Base-by-base conservation (phyloP, 2,113 vertebrate genomes). In the Bos indicus region DNA sequence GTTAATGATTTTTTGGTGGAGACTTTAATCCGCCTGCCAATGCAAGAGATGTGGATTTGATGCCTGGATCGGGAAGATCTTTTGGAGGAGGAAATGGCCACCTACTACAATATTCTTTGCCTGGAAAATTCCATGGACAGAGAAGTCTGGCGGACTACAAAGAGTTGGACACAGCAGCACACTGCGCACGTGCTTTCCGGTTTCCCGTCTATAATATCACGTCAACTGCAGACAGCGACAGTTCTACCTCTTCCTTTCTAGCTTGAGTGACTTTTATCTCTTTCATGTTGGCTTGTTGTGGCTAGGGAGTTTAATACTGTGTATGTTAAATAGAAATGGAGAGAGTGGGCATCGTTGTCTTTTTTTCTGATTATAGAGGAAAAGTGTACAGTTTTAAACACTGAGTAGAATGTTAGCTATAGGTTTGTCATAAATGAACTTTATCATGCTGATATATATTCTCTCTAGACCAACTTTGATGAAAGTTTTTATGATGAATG, bases 181-280 rank as follows among this genome's bases (percentile, higher is more conserved):
- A 3, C 21, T 43, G 13, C 0, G 3, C 6, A 7, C 36, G 25
- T 40, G 2, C 1, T 3, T 14, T 43, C 23, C 14, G 7, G 14
- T 30, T 30, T 77, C 46, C 77, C 16, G 2, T 5, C 1, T 78
- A 17, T 46, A 48, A 28, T 78, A 16, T 78, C 43, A 5, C 4
- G 3, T 16, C 43, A 16, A 2, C 13, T 28, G 26, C 43, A 30
- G 9, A 48, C 16, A 48, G 26, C 30, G 40, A 48, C 43, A 48
- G 3, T 8, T 78, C 10, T 7, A 25, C 71, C 36, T 30, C 25
- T 43, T 78, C 26, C 43, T 78, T 78, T 48, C 43, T 48, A 30
- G 46, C 30, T 5, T 78, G 26, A 26, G 40, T 78, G 25, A 46
- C 14, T 48, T 78, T 28, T 28, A 78, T 48, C 77, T 48, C 14